A percentile compares a stretch with the other conserved stretches of the same genome.
Conservation (phyloP, 2,797 vertebrate genomes). For the Melanotaenia pygmaea region DNA sequence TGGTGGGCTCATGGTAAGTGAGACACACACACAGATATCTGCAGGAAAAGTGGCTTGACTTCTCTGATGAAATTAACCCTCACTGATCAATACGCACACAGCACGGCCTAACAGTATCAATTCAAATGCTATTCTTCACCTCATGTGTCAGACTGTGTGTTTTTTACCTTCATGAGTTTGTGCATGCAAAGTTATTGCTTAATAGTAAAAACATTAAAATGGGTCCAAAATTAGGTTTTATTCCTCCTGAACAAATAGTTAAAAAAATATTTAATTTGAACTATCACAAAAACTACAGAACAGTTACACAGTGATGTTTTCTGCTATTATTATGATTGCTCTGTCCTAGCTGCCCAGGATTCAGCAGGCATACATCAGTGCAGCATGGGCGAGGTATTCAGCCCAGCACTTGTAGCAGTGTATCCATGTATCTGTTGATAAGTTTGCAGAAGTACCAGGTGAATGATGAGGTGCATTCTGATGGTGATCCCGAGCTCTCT, state of each 20-base stretch:
- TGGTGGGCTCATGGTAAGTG: slow-evolving; percentile 99
- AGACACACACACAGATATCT: slow-evolving; percentile 40
- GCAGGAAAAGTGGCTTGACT: slow-evolving; percentile 21
- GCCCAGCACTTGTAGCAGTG: too few relatives aligned
- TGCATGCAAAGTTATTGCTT: slow-evolving; percentile 3
- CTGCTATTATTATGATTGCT: not conserved
- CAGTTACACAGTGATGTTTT: not conserved
- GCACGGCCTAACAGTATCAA: slow-evolving; percentile 38
- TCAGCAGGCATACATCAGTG: not conserved
- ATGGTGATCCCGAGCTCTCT: too few relatives aligned
- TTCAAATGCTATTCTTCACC: slow-evolving; percentile 37
- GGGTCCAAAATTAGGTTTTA: too few relatives aligned
- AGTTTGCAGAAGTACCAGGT: too few relatives aligned
- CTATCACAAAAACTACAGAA: not conserved
- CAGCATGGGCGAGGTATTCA: not conserved
- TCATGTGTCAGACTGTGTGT: slow-evolving; percentile 9
- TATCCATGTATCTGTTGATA: too few relatives aligned
- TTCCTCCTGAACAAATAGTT: not conserved
- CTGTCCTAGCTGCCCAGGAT: not conserved
- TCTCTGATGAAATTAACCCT: slow-evolving; percentile 60
- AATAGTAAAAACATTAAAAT: not conserved
- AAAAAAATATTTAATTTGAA: not conserved
- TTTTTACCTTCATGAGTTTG: slow-evolving; percentile 4
- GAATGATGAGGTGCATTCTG: too few relatives aligned
- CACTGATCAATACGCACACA: slow-evolving; percentile 55